Conservation (phyloP, 2,113 vertebrate species). For the Trichomycterus rosablanca region DNA sequence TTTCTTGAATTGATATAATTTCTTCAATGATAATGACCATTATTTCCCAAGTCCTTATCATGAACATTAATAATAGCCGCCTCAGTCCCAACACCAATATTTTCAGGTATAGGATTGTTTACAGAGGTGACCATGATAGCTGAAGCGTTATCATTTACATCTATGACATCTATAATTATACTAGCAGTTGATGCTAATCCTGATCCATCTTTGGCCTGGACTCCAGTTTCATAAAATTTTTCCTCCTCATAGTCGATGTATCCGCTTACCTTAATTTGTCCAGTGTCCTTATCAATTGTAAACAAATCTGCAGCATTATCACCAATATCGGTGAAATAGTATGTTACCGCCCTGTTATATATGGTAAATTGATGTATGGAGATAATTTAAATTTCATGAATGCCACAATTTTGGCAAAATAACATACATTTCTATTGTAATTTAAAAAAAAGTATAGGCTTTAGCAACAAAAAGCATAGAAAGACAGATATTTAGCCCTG, state of each 20-base stretch:
- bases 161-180: constrained; percentile 56
- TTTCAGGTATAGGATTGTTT: constrained; percentile 52
- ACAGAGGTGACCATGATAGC: constrained; percentile 57
- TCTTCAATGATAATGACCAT: constrained; percentile 56
- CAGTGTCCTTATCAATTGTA: constrained; percentile 43
- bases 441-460: too few relatives aligned
- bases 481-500: too few relatives aligned
- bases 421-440: too few relatives aligned
- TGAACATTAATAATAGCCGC: constrained; percentile 62
- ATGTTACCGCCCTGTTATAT: not conserved
- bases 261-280: constrained; percentile 53
- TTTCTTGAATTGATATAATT: constrained; percentile 48
- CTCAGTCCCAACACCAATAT: constrained; percentile 53
- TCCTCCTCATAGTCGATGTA: constrained; percentile 58
- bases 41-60: constrained; percentile 57
- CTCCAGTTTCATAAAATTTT: constrained; percentile 54
- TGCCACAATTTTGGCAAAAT: too few relatives aligned
- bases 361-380: too few relatives aligned
- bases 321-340: not conserved
- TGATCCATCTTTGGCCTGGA: constrained; percentile 59
- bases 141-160: constrained; percentile 66
- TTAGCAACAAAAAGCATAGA: too few relatives aligned
- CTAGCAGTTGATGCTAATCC: constrained; percentile 48
- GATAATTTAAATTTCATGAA: too few relatives aligned
- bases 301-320: constrained; percentile 18